A percentile compares a stretch with the other conserved stretches of the same genome.
These are phyloP conservation scores for Neodon shergylaensis DNA, from an alignment of 2,113 vertebrate species.

Conservation along the genomic window DNA sequence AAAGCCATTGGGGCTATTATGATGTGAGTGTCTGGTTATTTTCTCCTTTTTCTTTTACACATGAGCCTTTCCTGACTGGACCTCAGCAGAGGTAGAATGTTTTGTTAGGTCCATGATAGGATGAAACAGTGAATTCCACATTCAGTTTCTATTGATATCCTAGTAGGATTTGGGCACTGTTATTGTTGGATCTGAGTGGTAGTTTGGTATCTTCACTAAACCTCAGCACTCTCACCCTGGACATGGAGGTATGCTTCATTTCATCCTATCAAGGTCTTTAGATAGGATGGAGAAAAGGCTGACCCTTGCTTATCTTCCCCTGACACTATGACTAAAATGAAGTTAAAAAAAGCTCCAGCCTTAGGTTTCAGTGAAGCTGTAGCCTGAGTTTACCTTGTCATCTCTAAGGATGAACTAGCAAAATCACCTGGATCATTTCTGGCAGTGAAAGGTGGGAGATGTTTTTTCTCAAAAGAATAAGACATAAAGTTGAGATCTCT, in stretches of 20 bases:
- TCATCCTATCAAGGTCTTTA: too few relatives aligned
- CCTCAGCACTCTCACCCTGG: neutral
- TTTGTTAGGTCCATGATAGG: neutral
- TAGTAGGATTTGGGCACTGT: too few relatives aligned
- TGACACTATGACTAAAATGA: too few relatives aligned
- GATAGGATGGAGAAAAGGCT: neutral
- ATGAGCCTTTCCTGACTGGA: neutral
- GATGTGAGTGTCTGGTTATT: too few relatives aligned
- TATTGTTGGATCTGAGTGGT: fast-evolving
- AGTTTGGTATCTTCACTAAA: neutral
- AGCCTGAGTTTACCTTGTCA: too few relatives aligned
- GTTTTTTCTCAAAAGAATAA: neutral
- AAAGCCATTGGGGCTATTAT: neutral
- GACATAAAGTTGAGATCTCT: neutral
- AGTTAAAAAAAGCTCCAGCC: too few relatives aligned
- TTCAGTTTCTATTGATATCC: neutral
- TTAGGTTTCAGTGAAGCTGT: neutral
- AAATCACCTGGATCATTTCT: neutral
- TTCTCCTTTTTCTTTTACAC: neutral
- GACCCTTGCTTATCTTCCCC: neutral
- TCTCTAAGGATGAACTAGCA: neutral
- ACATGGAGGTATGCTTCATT: too few relatives aligned
- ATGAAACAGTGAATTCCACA: neutral
- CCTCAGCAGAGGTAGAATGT: neutral
- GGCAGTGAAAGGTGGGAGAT: neutral